Evolutionary conservation across 2,113 vertebrate genomes (phyloP).

Genomic region (Hirundichthys speculiger): DNA sequence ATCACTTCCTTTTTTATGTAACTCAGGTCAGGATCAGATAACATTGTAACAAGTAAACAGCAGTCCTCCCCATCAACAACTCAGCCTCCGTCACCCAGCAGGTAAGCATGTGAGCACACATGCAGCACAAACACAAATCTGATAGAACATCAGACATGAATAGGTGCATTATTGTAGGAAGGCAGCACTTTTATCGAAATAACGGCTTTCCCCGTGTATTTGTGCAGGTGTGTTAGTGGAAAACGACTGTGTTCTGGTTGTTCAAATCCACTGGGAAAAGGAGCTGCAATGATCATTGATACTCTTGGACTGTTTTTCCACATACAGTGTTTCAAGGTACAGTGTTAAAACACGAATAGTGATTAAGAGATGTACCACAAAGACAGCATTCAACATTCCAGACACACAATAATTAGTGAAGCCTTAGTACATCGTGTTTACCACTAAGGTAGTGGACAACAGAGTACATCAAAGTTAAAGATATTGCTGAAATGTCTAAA

Average conservation of each 20-base stretch:
- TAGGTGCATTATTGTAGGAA: not conserved
- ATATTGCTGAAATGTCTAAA: not conserved
- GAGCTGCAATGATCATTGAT: conserved; percentile 98
- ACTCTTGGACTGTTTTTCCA: conserved; percentile 94
- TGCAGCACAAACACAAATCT: not conserved
- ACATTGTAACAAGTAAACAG: conserved; percentile 79
- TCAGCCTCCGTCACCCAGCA: conserved; percentile 89
- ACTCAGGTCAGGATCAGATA: conserved; percentile 85
- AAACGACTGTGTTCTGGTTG: conserved; percentile 95
- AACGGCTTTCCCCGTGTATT: conserved; percentile 6
- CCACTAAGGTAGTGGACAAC: not conserved
- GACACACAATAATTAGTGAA: no score
- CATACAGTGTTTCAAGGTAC: conserved; percentile 96
- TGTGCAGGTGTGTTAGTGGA: conserved; percentile 90
- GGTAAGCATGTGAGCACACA: conserved; percentile 69
- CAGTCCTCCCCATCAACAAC: conserved; percentile 76
- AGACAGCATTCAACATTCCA: not conserved
- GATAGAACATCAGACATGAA: not conserved
- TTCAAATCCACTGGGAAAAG: conserved; percentile 90
- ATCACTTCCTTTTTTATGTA: not conserved
- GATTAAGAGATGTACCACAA: not conserved
- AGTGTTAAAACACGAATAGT: not conserved
- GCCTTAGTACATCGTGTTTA: not conserved
- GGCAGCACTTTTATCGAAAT: not conserved
- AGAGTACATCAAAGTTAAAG: not conserved